Evolutionary conservation across 2,113 vertebrate species (phyloP), one percentile per base, ranked within the genome.

Genomic region (Stigmatopora argus): DNA sequence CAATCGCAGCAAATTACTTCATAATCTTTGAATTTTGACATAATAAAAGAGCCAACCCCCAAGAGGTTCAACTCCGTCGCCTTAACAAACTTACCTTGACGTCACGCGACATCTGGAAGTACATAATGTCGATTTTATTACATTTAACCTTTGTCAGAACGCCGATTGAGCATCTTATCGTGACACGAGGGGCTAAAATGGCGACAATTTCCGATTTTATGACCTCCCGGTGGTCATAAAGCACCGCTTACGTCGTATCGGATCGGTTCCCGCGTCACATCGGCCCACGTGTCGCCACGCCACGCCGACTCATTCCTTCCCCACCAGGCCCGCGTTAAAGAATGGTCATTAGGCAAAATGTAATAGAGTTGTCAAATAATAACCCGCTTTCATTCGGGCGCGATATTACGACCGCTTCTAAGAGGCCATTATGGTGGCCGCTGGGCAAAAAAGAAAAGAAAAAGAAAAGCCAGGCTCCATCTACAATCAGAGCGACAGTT

Each of bases 41-140:
- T 10, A 7, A 41, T 41, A 8, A n/a, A n/a, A n/a, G n/a, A n/a
- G n/a, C n/a, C n/a, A n/a, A 5, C 19, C 1, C 5, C 51, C 53
- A 51, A 53, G 19, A 23, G 1, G 11, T 19, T 4, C 12, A 12
- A 8, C 2, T 11, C 11, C 57, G 13, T 10, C 2, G 35, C 35
- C 35, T 60, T 35, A 58, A 65, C 57, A 57, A 67, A 82, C 69
- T 71, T 81, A 78, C 44, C 74, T 78, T 80, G 35, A 56, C 13
- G 41, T 82, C 58, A 59, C 31, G 38, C 72, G 63, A 76, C 47
- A 78, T 69, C 11, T 48, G 45, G 51, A 47, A 67, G n/a, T n/a
- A n/a, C n/a, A 52, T 44, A 69, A 15, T 51, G 60, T 14, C 4
- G 10, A 53, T 23, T 53, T 53, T 13, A 23, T 53, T 53, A n/a